A percentile compares a stretch with the other conserved stretches of the same genome.
Evolutionary conservation across 2,888 invertebrate species (phyloP).

Genomic region (Chloroclystis v-ata): DNA sequence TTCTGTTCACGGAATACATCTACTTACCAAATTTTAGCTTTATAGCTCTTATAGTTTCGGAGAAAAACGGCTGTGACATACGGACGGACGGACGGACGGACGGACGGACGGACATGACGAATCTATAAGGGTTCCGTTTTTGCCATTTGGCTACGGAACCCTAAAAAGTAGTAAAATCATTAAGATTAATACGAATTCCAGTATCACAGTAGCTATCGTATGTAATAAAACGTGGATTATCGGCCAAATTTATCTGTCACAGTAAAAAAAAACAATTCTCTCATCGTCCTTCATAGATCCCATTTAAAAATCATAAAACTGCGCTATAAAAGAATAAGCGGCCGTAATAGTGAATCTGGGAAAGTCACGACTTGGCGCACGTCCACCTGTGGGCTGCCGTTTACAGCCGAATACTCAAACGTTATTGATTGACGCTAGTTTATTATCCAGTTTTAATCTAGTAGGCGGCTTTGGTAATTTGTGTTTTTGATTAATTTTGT

Average conservation of each 20-base stretch:
- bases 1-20: no score
- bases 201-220: background rate
- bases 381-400: conserved; percentile 29
- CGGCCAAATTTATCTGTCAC: no score
- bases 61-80: no score
- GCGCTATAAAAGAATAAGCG: conserved; percentile 8
- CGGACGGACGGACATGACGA: no score
- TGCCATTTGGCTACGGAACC: no score
- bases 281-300: background rate
- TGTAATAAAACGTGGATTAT: background rate
- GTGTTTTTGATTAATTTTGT: background rate
- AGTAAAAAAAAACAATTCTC: conserved; percentile 7
- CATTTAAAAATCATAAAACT: conserved; percentile 12
- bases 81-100: no score
- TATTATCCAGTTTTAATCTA: conserved; percentile 26
- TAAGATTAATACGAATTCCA: no score
- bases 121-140: no score
- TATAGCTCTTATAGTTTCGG: no score
- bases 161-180: no score
- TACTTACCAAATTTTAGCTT: no score
- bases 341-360: conserved; percentile 10
- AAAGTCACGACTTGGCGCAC: conserved; percentile 31
- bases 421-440: conserved; percentile 27
- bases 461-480: background rate
- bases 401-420: conserved; percentile 24